phyloP scores from a whole-genome alignment of 2,888 invertebrate species.

The Caenorhabditis auriculariae region DNA sequence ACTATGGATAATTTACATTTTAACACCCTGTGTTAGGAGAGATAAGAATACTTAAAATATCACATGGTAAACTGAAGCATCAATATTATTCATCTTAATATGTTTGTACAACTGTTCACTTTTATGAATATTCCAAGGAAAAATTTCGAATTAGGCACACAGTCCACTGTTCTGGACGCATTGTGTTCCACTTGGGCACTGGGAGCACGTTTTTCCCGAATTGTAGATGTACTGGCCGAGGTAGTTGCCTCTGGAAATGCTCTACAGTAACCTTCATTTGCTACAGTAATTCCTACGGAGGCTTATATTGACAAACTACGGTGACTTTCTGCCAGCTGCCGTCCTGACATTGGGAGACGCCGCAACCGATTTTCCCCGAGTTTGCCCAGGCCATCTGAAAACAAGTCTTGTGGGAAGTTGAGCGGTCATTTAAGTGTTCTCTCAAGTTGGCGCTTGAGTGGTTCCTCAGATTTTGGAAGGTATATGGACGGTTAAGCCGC shows the following conservation, averaged over 20 bases:
- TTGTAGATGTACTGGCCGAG: slow-evolving; percentile 16
- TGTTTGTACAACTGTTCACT: not conserved
- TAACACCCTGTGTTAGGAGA: no score
- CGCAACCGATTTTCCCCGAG: slow-evolving; percentile 18
- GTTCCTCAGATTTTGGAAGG: no score
- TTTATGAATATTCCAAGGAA: slow-evolving; percentile 1
- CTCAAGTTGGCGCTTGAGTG: no score
- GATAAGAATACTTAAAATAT: no score
- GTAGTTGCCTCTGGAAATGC: slow-evolving; percentile 21
- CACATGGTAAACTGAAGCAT: not conserved
- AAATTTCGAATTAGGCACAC: slow-evolving; percentile 5
- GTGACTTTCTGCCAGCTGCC: slow-evolving; percentile 8
- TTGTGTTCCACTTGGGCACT: slow-evolving; percentile 18
- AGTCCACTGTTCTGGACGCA: slow-evolving; percentile 14
- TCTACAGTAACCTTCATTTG: not conserved
- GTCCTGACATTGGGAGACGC: slow-evolving; percentile 16
- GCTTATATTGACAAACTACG: slow-evolving; percentile 23
- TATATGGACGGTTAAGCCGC: no score
- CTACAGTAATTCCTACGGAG: slow-evolving; percentile 7
- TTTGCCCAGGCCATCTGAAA: slow-evolving; percentile 27
- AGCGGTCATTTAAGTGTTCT: no score
- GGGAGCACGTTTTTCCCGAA: slow-evolving; percentile 15
- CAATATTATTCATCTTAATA: not conserved
- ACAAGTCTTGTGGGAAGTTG: no score
- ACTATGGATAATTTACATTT: no score